Evolutionary conservation across 92 coral and sea anemone species (phyloP), one percentile per base, ranked within the genome.

Genomic region (Heteractis magnifica): DNA sequence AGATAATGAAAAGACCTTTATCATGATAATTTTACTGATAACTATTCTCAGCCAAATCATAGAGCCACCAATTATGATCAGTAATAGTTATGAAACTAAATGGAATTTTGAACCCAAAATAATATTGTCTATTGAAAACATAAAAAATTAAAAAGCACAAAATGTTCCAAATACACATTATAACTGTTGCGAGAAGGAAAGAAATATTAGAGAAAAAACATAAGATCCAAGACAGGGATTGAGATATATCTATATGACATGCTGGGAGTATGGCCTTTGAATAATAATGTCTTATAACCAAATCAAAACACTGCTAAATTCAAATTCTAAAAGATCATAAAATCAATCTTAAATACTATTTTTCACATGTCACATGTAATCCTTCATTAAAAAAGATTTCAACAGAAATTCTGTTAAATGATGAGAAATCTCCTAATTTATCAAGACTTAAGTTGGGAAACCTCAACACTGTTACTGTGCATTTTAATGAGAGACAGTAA

Each of bases 31-130:
- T 81, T 80, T 55, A 65, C 15, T 81, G 48, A 70, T 68, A 65
- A 81, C 73, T 81, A 81, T 81, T 70, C 77, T 81, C 77, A 79
- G 84, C 84, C 84, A 81, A 51, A 81, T 72, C 84, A 81, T 75
- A 81, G 68, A 70, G 64, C 65, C 56, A 81, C 77, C 84, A 81
- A 81, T 34, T 68, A 68, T 19, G 21, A 21, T 68, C 15, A 20
- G 21, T 68, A 14, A 68, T 68, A 68, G 49, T 10, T 23, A 68
- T 68, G 49, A 68, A 8, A 65, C 77, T 10, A 49, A 62, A 10
- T 58, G 59, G 21, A 81, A 59, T 19, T 8, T 56, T 51, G 11
- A 48, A 51, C 12, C 15, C 19, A 58, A 79, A 59, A 23, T 7
- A 20, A 9, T 26, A 23, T 65, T 65, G 72, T 18, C 73, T 68